Evolutionary conservation across 2,888 invertebrate species (phyloP), one percentile per base, ranked within the genome.

Genomic region (Drosophila buzzatii): DNA sequence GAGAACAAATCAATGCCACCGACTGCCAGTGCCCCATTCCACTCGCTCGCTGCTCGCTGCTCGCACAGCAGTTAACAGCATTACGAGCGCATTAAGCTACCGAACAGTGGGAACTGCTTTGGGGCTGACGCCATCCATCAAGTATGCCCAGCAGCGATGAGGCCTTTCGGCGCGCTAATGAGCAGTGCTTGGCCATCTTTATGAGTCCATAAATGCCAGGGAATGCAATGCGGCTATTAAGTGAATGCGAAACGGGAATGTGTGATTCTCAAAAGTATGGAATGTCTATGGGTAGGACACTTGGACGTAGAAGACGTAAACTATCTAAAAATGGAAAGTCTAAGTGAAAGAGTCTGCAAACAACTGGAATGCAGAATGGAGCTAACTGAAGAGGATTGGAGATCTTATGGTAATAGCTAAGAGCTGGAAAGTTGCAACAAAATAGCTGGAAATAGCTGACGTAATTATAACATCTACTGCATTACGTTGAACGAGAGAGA

Each of bases 1-100:
- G 55, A 66, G 49, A 70, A 65, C 69, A 70, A 81, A 69, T 75
- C 71, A 74, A 67, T 72, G 73, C 60, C 76, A 47, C 23, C 45
- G 45, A 45, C 45, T 68, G 53, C 35, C 76, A 62, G 44, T 12
- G 49, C 37, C 59, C 62, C 61, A 49, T 47, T 27, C 58, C n/a
- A 45, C 14, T 10, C 33, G 33, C 23, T 23, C 23, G 23, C 23
- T 4, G 23, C 39, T 39, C 59, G 45, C 12, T 53, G 20, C 55
- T 23, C 45, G 9, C 27, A 31, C 3, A n/a, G 51, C 51, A 33
- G 20, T 66, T 62, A 61, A 53, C 47, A 58, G 53, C 55, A 87
- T 85, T 87, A 79, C 51, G 58, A 57, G 41, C 72, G 37, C 68
- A 72, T 66, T 64, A 77, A 55, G 51, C 37, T n/a, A 10, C 14